Evolutionary conservation across 2,797 vertebrate genomes (phyloP), one percentile per base, ranked within the genome.

Genomic region (Adelosebastes latens): DNA sequence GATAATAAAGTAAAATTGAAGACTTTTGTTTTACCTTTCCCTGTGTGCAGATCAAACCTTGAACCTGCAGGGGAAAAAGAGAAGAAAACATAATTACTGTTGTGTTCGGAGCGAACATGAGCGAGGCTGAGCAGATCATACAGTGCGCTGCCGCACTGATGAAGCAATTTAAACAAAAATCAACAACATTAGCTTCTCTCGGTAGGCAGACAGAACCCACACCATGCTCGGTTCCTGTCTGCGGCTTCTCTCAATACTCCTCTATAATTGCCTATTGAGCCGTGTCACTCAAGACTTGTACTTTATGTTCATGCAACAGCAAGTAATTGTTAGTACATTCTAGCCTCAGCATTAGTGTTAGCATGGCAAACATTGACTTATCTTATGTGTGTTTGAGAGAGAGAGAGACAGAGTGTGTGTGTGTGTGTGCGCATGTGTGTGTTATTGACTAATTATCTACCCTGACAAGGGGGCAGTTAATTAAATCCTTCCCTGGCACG

Each of bases 11-110:
- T 56, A 12, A 65, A 65, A n/a, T 7, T 4, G 6, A 42, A 74
- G 31, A 16, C 0, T 25, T 52, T 22, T 31, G 64, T 82, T 83
- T 90, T 94, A 94, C 93, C 91, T 94, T 91, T 92, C 27, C 90
- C 91, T n/a, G 86, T 90, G 85, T 91, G 91, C 6, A 83, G 89
- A 89, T 92, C 92, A 85, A 94, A 94, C 75, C 86, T 76, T 27
- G 87, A 92, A 80, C 93, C 93, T 95, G 89, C 20, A 62, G 79
- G 18, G 3, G 6, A 63, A 70, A 53, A 9, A 72, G 39, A 77
- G 5, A 70, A 65, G 56, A 77, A 65, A 79, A 67, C 25, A 84
- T 82, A 59, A 85, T 92, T 78, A 91, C 10, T 62, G 53, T 49
- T 77, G 56, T 58, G 79, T 68, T 63, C 5, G 24, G 22, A 46